These are phyloP conservation scores for Encarsia formosa DNA, from an alignment of 2,888 invertebrate species.

Conservation along the genomic window DNA sequence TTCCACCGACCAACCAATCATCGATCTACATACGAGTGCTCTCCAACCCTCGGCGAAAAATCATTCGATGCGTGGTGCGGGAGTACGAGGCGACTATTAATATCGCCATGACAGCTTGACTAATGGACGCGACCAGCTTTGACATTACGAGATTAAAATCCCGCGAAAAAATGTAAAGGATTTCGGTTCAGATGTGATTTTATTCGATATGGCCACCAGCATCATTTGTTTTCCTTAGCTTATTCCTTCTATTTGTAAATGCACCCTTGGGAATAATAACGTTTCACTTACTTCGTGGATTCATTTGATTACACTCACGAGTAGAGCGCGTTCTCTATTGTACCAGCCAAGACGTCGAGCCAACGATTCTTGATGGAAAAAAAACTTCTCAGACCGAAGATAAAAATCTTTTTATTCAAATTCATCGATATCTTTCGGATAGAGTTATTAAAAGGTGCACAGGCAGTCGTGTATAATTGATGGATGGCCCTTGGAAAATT, in stretches of 20 bases:
- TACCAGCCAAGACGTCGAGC: too few relatives aligned
- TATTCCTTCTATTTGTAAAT: constrained; percentile 1
- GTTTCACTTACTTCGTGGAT: neutral
- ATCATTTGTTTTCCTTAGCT: neutral
- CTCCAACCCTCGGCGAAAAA: neutral
- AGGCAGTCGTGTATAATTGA: too few relatives aligned
- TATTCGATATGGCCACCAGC: constrained; percentile 35
- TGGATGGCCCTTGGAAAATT: too few relatives aligned
- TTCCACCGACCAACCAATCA: constrained; percentile 29
- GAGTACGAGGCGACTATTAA: constrained; percentile 43
- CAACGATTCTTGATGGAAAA: too few relatives aligned
- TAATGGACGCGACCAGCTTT: constrained; percentile 48
- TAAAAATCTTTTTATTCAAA: too few relatives aligned
- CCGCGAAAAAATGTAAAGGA: constrained; percentile 35
- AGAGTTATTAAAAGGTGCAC: too few relatives aligned
- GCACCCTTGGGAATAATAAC: constrained; percentile 4
- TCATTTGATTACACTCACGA: too few relatives aligned
- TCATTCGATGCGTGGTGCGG: neutral
- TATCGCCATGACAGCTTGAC: constrained; percentile 51
- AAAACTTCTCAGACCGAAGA: too few relatives aligned
- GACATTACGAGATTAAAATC: constrained; percentile 52
- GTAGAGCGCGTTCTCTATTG: too few relatives aligned
- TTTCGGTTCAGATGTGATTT: constrained; percentile 28
- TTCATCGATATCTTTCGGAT: too few relatives aligned
- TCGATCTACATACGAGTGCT: constrained; percentile 15